Evolutionary conservation across 1,140 invertebrate species (phyloP).

Genomic region (Ceratosolen fusciceps): DNA sequence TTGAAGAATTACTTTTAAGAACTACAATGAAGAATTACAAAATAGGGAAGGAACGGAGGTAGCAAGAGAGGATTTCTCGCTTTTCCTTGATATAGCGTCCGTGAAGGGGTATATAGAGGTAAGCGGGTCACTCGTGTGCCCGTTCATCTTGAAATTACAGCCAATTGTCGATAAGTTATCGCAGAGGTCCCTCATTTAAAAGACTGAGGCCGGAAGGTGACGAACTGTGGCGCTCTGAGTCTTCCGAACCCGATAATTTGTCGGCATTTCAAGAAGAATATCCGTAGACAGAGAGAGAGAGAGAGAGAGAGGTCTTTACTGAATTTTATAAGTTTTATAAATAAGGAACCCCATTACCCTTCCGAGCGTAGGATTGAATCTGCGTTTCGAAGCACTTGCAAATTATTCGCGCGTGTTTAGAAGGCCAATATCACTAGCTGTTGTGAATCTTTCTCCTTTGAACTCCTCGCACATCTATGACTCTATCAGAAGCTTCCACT

Average conservation of each 20-base stretch:
- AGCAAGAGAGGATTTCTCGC: conserved; percentile 50
- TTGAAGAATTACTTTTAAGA: conserved; percentile 38
- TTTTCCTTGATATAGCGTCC: conserved; percentile 37
- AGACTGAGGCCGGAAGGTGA: conserved; percentile 59
- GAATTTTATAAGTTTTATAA: conserved; percentile 23
- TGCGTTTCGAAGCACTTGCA: not conserved
- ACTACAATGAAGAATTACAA: conserved; percentile 26
- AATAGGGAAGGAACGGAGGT: conserved; percentile 3
- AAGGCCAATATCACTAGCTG: not conserved
- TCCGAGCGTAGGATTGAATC: not conserved
- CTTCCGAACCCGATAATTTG: conserved; percentile 61
- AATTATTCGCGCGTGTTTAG: conserved; percentile 10
- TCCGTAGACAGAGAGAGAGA: not conserved
- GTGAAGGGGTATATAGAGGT: not conserved
- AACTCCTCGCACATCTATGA: not conserved
- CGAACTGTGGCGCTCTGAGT: conserved; percentile 43
- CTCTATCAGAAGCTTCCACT: conserved; percentile 30
- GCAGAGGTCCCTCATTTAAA: conserved; percentile 57
- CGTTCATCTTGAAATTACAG: conserved; percentile 56
- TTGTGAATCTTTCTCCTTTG: not conserved
- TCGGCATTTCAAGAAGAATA: conserved; percentile 55
- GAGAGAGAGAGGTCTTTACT: not conserved
- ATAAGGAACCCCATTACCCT: not conserved
- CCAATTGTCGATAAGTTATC: conserved; percentile 64
- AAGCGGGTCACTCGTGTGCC: conserved; percentile 22